A percentile compares a stretch with the other conserved stretches of the same genome.
Conservation (phyloP, 2,888 invertebrate species). For the Sphaeridia pumilis region DNA sequence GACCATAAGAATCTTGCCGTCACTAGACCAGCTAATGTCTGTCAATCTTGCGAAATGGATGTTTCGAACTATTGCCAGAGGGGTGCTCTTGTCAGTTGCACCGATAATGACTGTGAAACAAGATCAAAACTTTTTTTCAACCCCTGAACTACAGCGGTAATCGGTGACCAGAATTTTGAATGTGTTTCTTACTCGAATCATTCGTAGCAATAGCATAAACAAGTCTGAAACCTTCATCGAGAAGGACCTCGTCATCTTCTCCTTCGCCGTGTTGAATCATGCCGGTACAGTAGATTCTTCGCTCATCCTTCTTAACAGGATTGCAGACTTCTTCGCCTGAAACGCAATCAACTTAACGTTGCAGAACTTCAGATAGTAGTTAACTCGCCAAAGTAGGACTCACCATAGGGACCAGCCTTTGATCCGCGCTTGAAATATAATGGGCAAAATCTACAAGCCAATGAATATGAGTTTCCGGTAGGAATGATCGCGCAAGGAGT, state of each 20-base stretch:
- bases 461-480: constrained; percentile 41
- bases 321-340: constrained; percentile 26
- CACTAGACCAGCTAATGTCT: constrained; percentile 74
- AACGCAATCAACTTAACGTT: not conserved
- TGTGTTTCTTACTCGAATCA: constrained; percentile 42
- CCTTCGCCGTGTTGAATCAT: constrained; percentile 13
- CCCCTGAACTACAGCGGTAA: not conserved
- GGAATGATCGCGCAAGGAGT: constrained; percentile 33
- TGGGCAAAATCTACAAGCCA: constrained; percentile 74
- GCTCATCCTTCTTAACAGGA: constrained; percentile 25
- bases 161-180: not conserved
- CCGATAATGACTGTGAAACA: constrained; percentile 58
- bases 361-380: not conserved
- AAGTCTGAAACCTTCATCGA: constrained; percentile 59
- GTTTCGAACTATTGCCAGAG: constrained; percentile 67
- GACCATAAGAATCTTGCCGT: constrained; percentile 61
- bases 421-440: constrained; percentile 47
- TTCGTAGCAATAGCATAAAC: constrained; percentile 85
- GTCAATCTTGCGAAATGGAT: constrained; percentile 83
- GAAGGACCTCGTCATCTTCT: constrained; percentile 20
- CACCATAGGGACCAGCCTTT: constrained; percentile 22
- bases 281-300: constrained; percentile 23
- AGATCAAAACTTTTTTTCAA: constrained; percentile 1
- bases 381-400: constrained; percentile 5
- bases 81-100: constrained; percentile 70